Conservation (phyloP, 2,888 invertebrate genomes). For the Drosophila mimetica region DNA sequence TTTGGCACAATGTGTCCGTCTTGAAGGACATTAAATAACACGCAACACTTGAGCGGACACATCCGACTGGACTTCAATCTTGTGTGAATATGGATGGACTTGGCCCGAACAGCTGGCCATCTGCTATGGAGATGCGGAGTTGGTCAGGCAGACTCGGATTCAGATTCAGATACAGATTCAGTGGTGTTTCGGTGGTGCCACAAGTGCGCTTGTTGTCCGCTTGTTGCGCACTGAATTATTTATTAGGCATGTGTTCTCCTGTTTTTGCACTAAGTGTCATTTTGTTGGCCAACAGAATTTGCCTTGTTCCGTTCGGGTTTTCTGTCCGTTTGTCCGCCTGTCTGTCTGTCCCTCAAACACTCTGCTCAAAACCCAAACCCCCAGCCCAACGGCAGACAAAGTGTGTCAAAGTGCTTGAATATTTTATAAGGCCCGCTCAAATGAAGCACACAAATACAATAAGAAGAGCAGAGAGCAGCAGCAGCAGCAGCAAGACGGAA, state of each 20-base stretch:
- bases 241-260: conserved; percentile 74
- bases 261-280: conserved; percentile 67
- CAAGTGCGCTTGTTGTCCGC: conserved; percentile 75
- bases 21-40: conserved; percentile 60
- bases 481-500: not conserved
- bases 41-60: conserved; percentile 65
- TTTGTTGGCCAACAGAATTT: conserved; percentile 54
- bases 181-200: conserved; percentile 26
- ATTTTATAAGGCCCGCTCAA: conserved; percentile 62
- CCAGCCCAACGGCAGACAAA: conserved; percentile 30
- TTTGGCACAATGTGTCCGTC: conserved; percentile 23
- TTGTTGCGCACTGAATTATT: conserved; percentile 79
- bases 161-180: conserved; percentile 7
- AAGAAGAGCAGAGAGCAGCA: not conserved
- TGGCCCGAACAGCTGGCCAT: conserved; percentile 24
- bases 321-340: too few relatives aligned
- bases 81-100: conserved; percentile 55
- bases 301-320: conserved; percentile 41
- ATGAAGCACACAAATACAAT: conserved; percentile 56
- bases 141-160: not conserved
- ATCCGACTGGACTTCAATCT: conserved; percentile 74
- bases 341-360: conserved; percentile 9
- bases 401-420: conserved; percentile 59
- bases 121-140: not conserved
- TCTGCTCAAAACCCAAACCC: not conserved